Evolutionary conservation across 2,888 invertebrate species (phyloP).

Genomic region (Lacanobia oleracea): DNA sequence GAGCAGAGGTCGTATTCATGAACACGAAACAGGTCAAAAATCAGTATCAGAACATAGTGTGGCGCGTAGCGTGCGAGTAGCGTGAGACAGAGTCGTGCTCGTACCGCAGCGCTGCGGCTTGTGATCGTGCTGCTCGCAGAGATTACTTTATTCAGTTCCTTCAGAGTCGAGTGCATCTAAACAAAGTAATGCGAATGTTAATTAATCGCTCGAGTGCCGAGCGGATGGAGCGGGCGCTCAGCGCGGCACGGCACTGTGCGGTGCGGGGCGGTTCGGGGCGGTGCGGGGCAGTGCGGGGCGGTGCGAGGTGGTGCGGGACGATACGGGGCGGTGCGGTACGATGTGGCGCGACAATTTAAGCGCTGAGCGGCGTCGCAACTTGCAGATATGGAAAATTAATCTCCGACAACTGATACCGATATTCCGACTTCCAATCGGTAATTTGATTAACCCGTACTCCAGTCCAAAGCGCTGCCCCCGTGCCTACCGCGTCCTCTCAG

Average conservation of each 20-base stretch:
- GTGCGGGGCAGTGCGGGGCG: background rate
- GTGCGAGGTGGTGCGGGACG: background rate
- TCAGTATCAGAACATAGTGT: background rate
- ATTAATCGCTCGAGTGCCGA: conserved; percentile 14
- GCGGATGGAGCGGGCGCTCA: background rate
- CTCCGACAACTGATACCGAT: conserved; percentile 61
- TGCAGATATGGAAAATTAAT: conserved; percentile 66
- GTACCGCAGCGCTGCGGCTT: background rate
- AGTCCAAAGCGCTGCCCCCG: conserved; percentile 13
- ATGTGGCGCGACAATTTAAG: background rate
- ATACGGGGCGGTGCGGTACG: background rate
- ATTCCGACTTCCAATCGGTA: conserved; percentile 60
- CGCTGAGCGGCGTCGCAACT: conserved; percentile 28
- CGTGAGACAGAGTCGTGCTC: background rate
- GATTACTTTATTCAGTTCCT: conserved; percentile 7
- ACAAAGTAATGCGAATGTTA: conserved; percentile 18
- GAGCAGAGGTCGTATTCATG: conserved; percentile 21
- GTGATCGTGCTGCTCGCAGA: background rate
- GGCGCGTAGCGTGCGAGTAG: background rate
- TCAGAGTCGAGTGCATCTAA: conserved; percentile 4
- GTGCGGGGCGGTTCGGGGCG: background rate
- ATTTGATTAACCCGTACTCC: conserved; percentile 64
- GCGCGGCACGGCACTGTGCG: background rate
- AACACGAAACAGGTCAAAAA: conserved; percentile 20
- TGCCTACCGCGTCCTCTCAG: background rate